Evolutionary conservation across 2,888 invertebrate genomes (phyloP).

Genomic region (Monochamus alternatus): DNA sequence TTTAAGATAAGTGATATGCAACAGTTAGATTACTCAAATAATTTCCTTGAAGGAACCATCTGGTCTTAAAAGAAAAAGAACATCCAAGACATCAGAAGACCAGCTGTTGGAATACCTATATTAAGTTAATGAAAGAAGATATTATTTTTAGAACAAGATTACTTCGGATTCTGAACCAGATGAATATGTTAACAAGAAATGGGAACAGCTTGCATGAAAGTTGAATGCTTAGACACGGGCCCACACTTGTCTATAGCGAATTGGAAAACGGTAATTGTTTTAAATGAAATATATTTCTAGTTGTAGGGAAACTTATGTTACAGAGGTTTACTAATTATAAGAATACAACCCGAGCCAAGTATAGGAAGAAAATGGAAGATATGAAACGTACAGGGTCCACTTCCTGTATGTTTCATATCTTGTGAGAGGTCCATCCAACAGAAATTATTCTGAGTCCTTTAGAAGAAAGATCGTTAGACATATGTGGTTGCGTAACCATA

Average conservation of each 20-base stretch:
- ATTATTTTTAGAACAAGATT: constrained; percentile 8
- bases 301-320: constrained; percentile 3
- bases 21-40: constrained; percentile 3
- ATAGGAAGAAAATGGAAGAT: constrained; percentile 15
- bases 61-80: constrained; percentile 4
- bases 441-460: constrained; percentile 10
- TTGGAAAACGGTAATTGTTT: constrained; percentile 8
- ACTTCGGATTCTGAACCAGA: constrained; percentile 4
- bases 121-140: constrained; percentile 7
- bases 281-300: background rate
- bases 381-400: constrained; percentile 17
- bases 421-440: background rate
- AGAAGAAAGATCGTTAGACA: constrained; percentile 11
- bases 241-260: constrained; percentile 8
- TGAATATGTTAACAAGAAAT: constrained; percentile 17
- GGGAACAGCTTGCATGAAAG: constrained; percentile 8
- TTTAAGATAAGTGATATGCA: too few relatives aligned
- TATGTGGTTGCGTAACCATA: constrained; percentile 8
- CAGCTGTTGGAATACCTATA: constrained; percentile 15
- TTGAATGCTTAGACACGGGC: constrained; percentile 4
- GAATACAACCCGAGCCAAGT: constrained; percentile 7
- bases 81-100: constrained; percentile 6
- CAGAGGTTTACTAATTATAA: constrained; percentile 8
- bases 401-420: too few relatives aligned
- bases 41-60: constrained; percentile 11